Evolutionary conservation across 2,888 invertebrate genomes (phyloP), one percentile per base, ranked within the genome.

Genomic region (Chrysolina americana): DNA sequence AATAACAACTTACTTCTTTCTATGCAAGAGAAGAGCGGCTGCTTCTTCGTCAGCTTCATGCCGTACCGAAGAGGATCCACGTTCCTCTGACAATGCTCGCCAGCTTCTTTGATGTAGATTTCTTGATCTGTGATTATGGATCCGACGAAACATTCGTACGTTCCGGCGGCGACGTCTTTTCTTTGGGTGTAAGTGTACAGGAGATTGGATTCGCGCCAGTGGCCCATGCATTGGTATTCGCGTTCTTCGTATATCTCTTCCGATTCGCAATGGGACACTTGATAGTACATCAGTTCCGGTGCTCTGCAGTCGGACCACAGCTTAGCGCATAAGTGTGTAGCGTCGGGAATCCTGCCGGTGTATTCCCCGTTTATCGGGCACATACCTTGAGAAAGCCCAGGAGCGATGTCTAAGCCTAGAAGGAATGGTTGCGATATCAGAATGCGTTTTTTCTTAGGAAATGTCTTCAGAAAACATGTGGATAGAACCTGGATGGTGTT

Each of bases 331-430:
- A 92, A 88, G n/a, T 84, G 83, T 2, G 88, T 88, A 81, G 89
- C 88, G 83, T 92, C 92, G 21, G 92, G 92, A 80, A 93, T 91
- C 68, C 88, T 86, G n/a, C 93, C 93, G 15, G 89, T 90, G 83
- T 92, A 93, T 82, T 92, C 91, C 0, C 93, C 93, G 28, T 91
- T 91, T 73, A 93, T 92, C 13, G 92, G 93, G 85, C 93, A 93
- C n/a, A 84, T 81, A 13, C 84, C 83, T n/a, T 78, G 78, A 11
- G 81, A 81, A 44, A 79, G 65, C 71, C 81, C 82, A 71, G 81
- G 73, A 66, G 75, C 41, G 21, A 80, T 76, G 48, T 82, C 81
- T 6, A 81, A 74, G 65, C 82, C 83, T 85, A 44, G 48, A 78
- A 65, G 36, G 21, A 36, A 8, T 36, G 28, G 28, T n/a, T n/a